phyloP scores from a whole-genome alignment of 2,888 invertebrate genomes.

The Smittia aterrima region DNA sequence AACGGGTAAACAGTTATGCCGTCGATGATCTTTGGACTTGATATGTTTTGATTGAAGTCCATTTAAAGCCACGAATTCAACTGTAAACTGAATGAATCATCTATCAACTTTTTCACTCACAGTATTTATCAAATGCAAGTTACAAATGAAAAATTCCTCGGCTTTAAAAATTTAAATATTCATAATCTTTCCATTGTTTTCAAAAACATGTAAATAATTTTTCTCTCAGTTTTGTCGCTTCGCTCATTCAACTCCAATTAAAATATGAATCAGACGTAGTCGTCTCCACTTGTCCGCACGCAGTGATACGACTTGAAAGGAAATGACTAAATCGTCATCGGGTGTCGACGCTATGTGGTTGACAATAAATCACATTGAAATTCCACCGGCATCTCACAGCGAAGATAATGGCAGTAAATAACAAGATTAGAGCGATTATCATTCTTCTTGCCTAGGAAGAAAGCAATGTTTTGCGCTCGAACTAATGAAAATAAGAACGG shows the following conservation, averaged over 20 bases:
- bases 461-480: neutral
- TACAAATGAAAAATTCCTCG: neutral
- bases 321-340: conserved; percentile 2
- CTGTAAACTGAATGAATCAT: no score
- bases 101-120: no score
- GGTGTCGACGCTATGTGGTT: neutral
- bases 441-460: neutral
- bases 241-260: neutral
- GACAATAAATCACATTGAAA: conserved; percentile 27
- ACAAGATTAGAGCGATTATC: conserved; percentile 33
- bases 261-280: neutral
- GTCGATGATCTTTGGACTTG: no score
- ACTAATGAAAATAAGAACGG: neutral
- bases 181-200: neutral
- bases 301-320: no score
- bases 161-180: neutral
- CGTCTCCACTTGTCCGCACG: neutral
- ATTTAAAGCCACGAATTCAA: no score
- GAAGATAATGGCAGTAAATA: conserved; percentile 34
- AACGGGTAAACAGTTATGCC: no score
- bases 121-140: neutral
- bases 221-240: neutral
- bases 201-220: neutral
- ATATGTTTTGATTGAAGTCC: no score
- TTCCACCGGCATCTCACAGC: neutral